These are phyloP conservation scores for Myripristis jacobus DNA, from an alignment of 2,797 vertebrate species.

Conservation along the genomic window DNA sequence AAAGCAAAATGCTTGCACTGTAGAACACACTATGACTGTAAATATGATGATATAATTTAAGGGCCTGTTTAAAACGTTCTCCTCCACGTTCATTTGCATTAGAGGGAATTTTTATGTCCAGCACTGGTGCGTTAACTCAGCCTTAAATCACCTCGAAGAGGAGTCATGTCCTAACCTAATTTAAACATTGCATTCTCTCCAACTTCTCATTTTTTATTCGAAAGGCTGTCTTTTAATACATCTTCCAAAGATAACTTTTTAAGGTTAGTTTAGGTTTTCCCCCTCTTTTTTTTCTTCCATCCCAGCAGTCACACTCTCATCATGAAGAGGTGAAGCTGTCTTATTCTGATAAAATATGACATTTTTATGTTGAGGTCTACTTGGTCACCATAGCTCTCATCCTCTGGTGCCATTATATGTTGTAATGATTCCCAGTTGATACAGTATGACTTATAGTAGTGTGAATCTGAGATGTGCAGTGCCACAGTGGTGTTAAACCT, in stretches of 20 bases:
- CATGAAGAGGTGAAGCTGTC: neutral
- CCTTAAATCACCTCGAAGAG: neutral
- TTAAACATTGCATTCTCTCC: no score
- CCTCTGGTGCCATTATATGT: no score
- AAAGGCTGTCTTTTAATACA: no score
- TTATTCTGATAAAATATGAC: no score
- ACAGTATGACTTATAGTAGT: neutral
- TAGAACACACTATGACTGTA: constrained; percentile 5
- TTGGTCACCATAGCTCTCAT: no score
- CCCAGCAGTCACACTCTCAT: neutral
- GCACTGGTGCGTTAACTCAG: neutral
- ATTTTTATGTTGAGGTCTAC: no score
- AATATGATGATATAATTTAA: constrained; percentile 29
- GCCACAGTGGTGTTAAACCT: neutral
- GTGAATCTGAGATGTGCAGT: neutral
- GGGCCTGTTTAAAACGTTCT: neutral
- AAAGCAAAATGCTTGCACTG: constrained; percentile 10
- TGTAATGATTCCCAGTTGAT: no score
- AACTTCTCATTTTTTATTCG: no score
- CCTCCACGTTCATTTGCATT: constrained; percentile 9
- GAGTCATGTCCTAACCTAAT: no score
- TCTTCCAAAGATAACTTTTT: no score
- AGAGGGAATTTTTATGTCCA: no score
- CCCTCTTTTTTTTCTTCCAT: neutral
- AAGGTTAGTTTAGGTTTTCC: neutral